Evolutionary conservation across 2,113 vertebrate species (phyloP).

Genomic region (Quiscalus mexicanus): DNA sequence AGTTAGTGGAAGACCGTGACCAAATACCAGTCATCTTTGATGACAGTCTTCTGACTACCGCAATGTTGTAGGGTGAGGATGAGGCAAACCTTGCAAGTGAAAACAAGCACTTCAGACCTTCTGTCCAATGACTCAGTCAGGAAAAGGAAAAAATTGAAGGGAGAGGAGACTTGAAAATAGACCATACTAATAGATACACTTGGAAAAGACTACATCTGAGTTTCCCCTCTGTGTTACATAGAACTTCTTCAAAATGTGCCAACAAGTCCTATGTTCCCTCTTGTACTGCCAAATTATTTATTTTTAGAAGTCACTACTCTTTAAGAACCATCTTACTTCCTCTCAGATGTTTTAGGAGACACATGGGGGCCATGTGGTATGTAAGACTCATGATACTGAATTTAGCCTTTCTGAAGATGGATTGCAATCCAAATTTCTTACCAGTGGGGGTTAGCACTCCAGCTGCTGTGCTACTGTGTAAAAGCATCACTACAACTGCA

Average conservation of each 20-base stretch:
- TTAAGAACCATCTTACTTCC: not conserved
- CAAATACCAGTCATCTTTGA: not conserved
- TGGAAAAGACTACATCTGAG: not conserved
- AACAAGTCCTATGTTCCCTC: not conserved
- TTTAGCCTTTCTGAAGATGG: not conserved
- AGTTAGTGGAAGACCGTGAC: not conserved
- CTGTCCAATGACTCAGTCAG: not conserved
- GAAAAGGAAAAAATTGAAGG: not conserved
- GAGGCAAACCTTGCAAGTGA: not conserved
- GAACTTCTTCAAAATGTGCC: not conserved
- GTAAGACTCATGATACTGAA: not conserved
- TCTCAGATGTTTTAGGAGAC: not conserved
- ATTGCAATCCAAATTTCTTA: not conserved
- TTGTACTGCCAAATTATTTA: not conserved
- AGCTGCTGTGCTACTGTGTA: not conserved
- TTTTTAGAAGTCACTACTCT: constrained; percentile 6
- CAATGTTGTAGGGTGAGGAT: not conserved
- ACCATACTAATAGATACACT: not conserved
- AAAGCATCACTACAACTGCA: not conserved
- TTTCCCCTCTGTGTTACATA: not conserved
- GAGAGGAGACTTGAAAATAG: not conserved
- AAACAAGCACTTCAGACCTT: not conserved
- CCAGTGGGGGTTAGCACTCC: not conserved
- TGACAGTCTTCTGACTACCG: not conserved
- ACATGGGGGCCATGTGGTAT: not conserved